Conservation (phyloP, 1,140 invertebrate genomes). For the Drosophila novamexicana region DNA sequence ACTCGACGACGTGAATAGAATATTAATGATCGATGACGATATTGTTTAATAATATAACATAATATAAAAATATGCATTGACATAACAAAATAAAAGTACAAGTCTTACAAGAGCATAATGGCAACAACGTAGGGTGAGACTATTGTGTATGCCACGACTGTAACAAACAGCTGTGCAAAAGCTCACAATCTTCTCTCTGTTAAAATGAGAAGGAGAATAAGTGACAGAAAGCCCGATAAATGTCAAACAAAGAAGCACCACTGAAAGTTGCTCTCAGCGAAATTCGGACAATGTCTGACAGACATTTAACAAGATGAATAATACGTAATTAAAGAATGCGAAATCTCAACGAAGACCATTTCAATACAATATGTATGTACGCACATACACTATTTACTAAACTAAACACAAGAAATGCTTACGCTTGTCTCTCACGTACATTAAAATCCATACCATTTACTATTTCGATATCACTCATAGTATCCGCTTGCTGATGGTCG, state of each 20-base stretch:
- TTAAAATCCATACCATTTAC: conserved; percentile 61
- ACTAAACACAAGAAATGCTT: neutral
- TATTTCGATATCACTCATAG: conserved; percentile 60
- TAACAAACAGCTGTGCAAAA: conserved; percentile 59
- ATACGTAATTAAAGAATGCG: neutral
- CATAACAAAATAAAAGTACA: neutral
- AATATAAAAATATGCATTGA: neutral
- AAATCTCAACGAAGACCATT: neutral
- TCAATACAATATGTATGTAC: neutral
- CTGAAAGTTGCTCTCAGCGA: neutral
- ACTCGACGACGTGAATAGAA: neutral
- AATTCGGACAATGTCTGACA: neutral
- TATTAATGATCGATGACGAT: neutral
- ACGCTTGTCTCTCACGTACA: conserved; percentile 51
- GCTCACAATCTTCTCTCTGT: conserved; percentile 21
- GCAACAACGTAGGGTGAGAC: neutral
- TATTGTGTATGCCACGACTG: conserved; percentile 44
- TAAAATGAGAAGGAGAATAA: conserved; percentile 18
- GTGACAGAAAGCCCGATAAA: conserved; percentile 44
- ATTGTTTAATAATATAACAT: neutral
- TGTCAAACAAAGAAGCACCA: conserved; percentile 43
- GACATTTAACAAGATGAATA: neutral
- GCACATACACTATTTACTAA: neutral
- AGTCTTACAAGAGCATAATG: neutral
- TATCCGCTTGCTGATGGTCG: conserved; percentile 35